Evolutionary conservation across 2,888 invertebrate species (phyloP), one percentile per base, ranked within the genome.

Genomic region (Apantesis nais): DNA sequence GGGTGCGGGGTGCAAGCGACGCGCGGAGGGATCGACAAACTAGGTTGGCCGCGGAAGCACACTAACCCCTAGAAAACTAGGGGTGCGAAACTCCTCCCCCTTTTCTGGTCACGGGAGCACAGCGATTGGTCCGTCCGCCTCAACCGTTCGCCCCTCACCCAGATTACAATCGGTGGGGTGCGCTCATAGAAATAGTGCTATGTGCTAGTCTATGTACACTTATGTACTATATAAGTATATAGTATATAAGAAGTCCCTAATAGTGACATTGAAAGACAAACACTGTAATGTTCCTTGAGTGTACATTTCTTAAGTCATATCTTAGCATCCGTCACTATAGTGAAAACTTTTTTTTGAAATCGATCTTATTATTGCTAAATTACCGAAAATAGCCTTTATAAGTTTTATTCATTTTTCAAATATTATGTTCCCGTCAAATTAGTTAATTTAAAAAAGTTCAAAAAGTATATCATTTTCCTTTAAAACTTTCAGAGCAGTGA

Each of bases 1-100:
- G 89, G 90, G 88, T 86, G 89, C 88, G 89, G 89, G 90, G 91
- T 86, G 85, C 78, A 83, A 72, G 86, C 83, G 89, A 84, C 81
- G 90, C 86, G 93, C 92, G 91, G 91, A 84, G 86, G 90, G 88
- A 83, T 90, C 90, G 87, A 90, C 91, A 93, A 95, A 94, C 95
- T 95, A 95, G 95, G 95, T 95, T 95, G 95, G 94, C 92, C 93
- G 90, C 94, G 95, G 92, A 95, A 95, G 94, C 95, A 95, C 93
- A 95, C 94, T 95, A 95, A 95, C 95, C 95, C 95, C 95, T 95
- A 94, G 95, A 95, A 95, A 95, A 94, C 95, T 94, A 94, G 95
- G 95, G 95, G 95, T 94, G 94, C 93, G 93, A 95, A 94, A 94
- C 95, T 94, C 95, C 95, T 89, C 95, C 95, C 94, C 86, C 94